Evolutionary conservation across 2,113 vertebrate genomes (phyloP).

Genomic region (Dipodomys ordii): DNA sequence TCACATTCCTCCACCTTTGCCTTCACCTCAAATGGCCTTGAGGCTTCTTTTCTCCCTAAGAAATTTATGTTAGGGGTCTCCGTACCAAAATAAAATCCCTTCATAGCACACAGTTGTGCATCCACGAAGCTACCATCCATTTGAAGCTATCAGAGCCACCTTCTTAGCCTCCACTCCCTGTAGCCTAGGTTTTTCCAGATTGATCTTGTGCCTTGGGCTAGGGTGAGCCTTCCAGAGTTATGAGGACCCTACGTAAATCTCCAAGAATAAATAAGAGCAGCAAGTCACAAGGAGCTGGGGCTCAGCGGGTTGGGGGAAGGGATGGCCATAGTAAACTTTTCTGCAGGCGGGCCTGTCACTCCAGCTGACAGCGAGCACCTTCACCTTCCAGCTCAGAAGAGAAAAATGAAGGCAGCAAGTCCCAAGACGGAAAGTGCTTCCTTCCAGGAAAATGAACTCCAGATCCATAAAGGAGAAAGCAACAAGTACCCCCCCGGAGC

Average conservation of each 20-base stretch:
- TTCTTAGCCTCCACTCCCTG: not conserved
- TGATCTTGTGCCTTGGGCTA: not conserved
- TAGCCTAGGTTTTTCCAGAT: not conserved
- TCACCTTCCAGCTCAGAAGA: slow-evolving; percentile 75
- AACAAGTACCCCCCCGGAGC: no score
- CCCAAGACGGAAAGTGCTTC: not conserved
- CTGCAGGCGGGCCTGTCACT: slow-evolving; percentile 80
- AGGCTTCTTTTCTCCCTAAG: not conserved
- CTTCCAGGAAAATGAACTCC: not conserved
- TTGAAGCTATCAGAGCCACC: not conserved
- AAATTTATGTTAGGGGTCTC: not conserved
- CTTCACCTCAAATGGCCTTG: not conserved
- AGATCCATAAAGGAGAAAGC: not conserved
- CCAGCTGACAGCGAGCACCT: slow-evolving; percentile 69
- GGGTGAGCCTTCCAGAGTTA: slow-evolving; percentile 3
- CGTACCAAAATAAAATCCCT: not conserved
- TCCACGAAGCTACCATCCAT: not conserved
- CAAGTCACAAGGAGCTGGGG: slow-evolving; percentile 65
- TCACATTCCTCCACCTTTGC: not conserved
- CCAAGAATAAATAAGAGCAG: slow-evolving; percentile 65
- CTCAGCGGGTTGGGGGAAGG: not conserved
- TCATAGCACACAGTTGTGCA: not conserved
- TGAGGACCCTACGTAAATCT: slow-evolving; percentile 42
- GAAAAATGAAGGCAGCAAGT: slow-evolving; percentile 70
- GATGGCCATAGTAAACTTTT: not conserved